phyloP scores from a whole-genome alignment of 2,888 invertebrate species.

The Zygogramma bicolorata region DNA sequence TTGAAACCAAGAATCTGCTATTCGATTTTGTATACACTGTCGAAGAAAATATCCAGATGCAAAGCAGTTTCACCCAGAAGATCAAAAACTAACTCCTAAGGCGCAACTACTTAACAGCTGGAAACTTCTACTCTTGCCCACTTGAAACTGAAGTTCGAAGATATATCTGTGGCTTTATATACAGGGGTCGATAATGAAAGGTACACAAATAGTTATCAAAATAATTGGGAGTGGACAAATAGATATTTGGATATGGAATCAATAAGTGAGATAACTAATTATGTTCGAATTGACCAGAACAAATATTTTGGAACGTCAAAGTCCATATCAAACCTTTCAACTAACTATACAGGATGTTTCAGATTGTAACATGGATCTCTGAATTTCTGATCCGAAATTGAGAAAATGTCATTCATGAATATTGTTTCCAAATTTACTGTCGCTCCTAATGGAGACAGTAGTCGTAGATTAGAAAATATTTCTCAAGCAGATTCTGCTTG shows the following conservation, averaged over 20 bases:
- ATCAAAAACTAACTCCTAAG: conserved; percentile 67
- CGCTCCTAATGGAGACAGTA: no score
- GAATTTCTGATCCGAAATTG: no score
- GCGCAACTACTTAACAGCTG: conserved; percentile 71
- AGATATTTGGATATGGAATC: not conserved
- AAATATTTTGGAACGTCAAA: not conserved
- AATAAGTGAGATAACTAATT: not conserved
- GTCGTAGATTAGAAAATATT: no score
- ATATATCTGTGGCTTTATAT: not conserved
- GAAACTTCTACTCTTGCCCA: not conserved
- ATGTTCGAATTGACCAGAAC: not conserved
- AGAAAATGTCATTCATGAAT: no score
- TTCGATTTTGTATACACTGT: not conserved
- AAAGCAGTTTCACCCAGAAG: conserved; percentile 55
- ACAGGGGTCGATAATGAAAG: not conserved
- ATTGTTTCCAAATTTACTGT: no score
- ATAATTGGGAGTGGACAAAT: not conserved
- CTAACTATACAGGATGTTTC: not conserved
- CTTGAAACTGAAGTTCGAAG: not conserved
- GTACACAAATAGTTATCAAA: not conserved
- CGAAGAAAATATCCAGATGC: conserved; percentile 33
- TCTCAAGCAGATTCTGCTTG: no score
- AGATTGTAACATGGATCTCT: no score
- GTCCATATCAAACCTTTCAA: not conserved
- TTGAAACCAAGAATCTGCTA: not conserved